Conservation (phyloP, 2,113 vertebrate genomes). For the Nycticryphes semicollaris region DNA sequence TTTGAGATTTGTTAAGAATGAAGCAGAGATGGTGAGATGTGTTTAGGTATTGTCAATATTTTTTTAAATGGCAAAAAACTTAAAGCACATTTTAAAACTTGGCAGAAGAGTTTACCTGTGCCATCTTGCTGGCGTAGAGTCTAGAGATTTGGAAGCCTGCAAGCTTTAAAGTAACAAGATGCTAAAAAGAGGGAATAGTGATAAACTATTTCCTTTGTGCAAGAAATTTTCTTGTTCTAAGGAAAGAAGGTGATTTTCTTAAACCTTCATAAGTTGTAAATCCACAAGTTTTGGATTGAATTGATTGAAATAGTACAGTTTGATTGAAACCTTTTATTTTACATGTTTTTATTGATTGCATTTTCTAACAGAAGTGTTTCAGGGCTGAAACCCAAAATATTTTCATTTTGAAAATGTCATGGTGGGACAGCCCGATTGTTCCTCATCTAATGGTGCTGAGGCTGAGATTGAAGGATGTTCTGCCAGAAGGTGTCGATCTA, state of each 20-base stretch:
- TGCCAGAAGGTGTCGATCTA: constrained; percentile 59
- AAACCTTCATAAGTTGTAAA: not conserved
- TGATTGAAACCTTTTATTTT: not conserved
- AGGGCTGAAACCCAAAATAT: not conserved
- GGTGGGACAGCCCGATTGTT: not conserved
- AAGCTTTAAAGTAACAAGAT: not conserved
- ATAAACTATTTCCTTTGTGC: not conserved
- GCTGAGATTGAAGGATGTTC: not conserved
- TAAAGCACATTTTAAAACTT: not conserved
- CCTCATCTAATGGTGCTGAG: not conserved
- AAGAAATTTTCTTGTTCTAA: not conserved
- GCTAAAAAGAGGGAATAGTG: not conserved
- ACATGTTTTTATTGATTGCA: not conserved
- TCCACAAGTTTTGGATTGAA: not conserved
- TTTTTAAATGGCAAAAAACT: not conserved
- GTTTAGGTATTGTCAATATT: not conserved
- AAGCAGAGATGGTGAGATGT: not conserved
- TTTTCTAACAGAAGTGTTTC: not conserved
- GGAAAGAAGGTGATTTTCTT: not conserved
- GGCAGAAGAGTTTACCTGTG: constrained; percentile 16
- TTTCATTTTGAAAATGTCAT: not conserved
- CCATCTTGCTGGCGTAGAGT: not conserved
- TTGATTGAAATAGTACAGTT: not conserved
- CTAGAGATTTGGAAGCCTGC: not conserved
- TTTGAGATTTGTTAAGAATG: not conserved